A percentile compares a stretch with the other conserved stretches of the same genome.
These are phyloP conservation scores for Mechanitis mazaeus DNA, from an alignment of 2,888 invertebrate species.

Conservation along the genomic window DNA sequence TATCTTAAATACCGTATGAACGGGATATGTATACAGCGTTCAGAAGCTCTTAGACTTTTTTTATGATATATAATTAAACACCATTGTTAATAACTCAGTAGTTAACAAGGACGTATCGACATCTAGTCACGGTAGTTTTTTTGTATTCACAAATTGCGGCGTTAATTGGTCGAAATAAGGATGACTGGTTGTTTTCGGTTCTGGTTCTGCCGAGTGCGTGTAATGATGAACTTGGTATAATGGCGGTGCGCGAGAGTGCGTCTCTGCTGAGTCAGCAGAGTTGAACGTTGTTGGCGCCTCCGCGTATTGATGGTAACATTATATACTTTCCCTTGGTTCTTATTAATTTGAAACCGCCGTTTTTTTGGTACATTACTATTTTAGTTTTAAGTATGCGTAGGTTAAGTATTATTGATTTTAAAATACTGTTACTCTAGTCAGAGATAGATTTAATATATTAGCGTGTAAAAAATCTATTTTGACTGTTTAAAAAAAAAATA, in stretches of 20 bases:
- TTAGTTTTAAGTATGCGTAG: no score
- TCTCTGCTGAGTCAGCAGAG: conserved; percentile 66
- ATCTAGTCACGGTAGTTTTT: conserved; percentile 56
- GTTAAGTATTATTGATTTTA: no score
- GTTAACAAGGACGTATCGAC: conserved; percentile 64
- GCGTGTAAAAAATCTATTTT: no score
- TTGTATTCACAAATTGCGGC: conserved; percentile 57
- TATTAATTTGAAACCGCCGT: conserved; percentile 17
- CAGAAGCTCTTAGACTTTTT: conserved; percentile 26
- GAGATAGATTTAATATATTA: no score
- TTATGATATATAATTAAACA: conserved; percentile 29
- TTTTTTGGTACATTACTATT: neutral
- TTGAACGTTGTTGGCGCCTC: conserved; percentile 63
- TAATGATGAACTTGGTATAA: conserved; percentile 63
- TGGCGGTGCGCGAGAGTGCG: conserved; percentile 53
- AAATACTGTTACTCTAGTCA: no score
- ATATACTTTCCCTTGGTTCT: conserved; percentile 24
- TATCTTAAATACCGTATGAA: conserved; percentile 8
- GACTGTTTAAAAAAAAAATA: no score
- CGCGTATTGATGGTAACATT: conserved; percentile 33
- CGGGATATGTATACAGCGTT: conserved; percentile 6
- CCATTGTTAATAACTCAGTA: conserved; percentile 32
- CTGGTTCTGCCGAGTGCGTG: conserved; percentile 65
- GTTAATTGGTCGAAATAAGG: conserved; percentile 65
- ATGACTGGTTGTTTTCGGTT: conserved; percentile 64